A percentile compares a stretch with the other conserved stretches of the same genome.
Conservation (phyloP, 2,113 vertebrate genomes). For the Himantopus leucocephalus region DNA sequence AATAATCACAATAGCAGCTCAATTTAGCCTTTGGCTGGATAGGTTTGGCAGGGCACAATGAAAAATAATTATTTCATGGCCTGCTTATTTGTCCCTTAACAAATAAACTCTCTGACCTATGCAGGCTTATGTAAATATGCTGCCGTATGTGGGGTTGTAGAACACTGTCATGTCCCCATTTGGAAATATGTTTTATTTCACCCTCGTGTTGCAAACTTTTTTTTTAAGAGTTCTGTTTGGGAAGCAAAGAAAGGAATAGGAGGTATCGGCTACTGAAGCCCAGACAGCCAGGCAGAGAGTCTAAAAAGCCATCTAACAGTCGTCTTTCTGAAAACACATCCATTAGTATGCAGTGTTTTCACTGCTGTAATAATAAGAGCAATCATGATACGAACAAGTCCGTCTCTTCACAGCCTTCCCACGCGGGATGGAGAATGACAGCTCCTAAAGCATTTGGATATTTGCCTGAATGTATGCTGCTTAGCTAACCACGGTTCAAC, state of each 20-base stretch:
- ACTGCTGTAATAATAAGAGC: constrained; percentile 40
- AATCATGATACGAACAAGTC: constrained; percentile 57
- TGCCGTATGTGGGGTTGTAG: constrained; percentile 54
- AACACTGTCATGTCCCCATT: constrained; percentile 54
- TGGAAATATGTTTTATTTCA: constrained; percentile 70
- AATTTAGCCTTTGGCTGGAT: constrained; percentile 83
- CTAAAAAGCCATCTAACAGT: constrained; percentile 22
- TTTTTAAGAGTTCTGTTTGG: constrained; percentile 36
- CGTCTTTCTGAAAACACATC: constrained; percentile 12
- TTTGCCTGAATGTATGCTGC: constrained; percentile 44
- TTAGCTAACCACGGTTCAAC: neutral
- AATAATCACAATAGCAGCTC: constrained; percentile 83
- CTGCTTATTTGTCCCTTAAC: constrained; percentile 83
- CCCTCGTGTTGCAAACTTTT: constrained; percentile 38
- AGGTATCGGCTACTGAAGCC: neutral
- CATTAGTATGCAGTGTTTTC: constrained; percentile 27
- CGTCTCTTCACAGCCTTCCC: constrained; percentile 35
- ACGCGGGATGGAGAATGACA: constrained; percentile 1
- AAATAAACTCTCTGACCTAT: constrained; percentile 79
- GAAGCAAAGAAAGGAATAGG: constrained; percentile 7
- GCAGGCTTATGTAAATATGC: constrained; percentile 76
- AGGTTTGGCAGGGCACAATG: constrained; percentile 83
- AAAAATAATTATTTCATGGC: constrained; percentile 88
- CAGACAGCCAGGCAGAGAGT: constrained; percentile 31
- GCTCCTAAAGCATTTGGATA: constrained; percentile 40